A percentile compares a stretch with the other conserved stretches of the same genome.
Conservation (phyloP, 2,797 vertebrate genomes). For the Scarus forsteni region DNA sequence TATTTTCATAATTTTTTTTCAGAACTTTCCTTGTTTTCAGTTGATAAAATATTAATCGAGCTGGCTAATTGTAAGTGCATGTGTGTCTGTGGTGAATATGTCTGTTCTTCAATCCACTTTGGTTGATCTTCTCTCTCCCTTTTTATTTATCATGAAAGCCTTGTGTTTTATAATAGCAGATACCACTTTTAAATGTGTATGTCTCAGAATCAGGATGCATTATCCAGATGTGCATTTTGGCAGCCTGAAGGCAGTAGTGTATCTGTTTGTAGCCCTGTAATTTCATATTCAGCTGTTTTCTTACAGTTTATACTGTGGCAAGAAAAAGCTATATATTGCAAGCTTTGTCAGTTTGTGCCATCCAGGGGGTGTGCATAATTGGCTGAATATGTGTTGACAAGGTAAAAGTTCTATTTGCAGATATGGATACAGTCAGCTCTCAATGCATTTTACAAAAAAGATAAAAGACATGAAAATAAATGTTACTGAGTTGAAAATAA, state of each 20-base stretch:
- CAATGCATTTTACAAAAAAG: neutral
- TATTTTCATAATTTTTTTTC: no score
- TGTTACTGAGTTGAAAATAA: no score
- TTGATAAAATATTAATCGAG: no score
- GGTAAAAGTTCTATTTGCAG: neutral
- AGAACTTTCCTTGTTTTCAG: no score
- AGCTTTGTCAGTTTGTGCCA: neutral
- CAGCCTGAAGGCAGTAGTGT: conserved; percentile 4
- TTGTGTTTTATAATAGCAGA: conserved; percentile 26
- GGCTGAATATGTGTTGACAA: neutral
- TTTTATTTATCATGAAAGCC: conserved; percentile 27
- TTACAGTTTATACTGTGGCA: neutral
- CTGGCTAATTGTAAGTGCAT: neutral
- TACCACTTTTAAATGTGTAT: conserved; percentile 6
- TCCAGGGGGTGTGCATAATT: neutral
- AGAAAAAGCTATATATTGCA: neutral
- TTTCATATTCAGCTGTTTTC: neutral
- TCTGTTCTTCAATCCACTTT: neutral
- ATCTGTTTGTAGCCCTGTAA: neutral
- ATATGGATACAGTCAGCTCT: neutral
- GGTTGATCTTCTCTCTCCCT: conserved; percentile 5
- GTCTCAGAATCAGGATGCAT: conserved; percentile 6
- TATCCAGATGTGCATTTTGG: neutral
- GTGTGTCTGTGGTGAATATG: conserved; percentile 4
- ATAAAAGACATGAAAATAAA: no score